Base-by-base conservation (phyloP, 2,888 invertebrate genomes). In the Agonopterix subpropinquella region DNA sequence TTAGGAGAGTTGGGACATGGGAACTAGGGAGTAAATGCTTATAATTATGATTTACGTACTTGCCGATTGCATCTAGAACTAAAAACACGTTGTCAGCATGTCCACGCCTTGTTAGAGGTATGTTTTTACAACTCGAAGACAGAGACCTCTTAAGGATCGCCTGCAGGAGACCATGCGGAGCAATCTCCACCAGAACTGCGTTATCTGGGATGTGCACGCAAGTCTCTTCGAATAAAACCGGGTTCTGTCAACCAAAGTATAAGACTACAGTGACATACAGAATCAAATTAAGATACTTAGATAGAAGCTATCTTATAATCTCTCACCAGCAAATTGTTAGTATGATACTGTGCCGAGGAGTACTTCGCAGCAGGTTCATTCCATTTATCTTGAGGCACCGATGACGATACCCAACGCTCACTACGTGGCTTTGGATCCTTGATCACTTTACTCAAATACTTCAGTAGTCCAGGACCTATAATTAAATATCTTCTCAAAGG, bases 131-230 rank as follows among this genome's bases (percentile, higher is more conserved):
- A 8, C 89, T 88, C 1, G 89, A 67, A 8, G 86, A 79, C 36
- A 97, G 76, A 0, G 95, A 93, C 44, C 96, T 89, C 67, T 94
- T 94, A 8, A 98, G 85, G 59, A 98, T 95, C 0, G 96, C 94
- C 73, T 97, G 97, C 50, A 98, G 89, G 11, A 98, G 89, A 15
- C 96, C 94, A 65, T 98, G 97, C 0, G 98, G 97, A 0, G 97
- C 97, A 52, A 98, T 92, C 78, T 98, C 98, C 47, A 98, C 92
- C 8, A 93, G 86, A 36, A 97, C 90, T 0, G 97, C 95, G 65
- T 95, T 92, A 8, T 90, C 83, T 0, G 96, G 96, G 45, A 98
- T 92, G 62, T 93, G 89, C 36, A 81, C 83, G 2, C 94, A 87
- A 0, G 94, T 94, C 76, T 97, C 97, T 69, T 96, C 95, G 65